Conservation (phyloP, 1,140 invertebrate genomes). For the Lepidurus arcticus region DNA sequence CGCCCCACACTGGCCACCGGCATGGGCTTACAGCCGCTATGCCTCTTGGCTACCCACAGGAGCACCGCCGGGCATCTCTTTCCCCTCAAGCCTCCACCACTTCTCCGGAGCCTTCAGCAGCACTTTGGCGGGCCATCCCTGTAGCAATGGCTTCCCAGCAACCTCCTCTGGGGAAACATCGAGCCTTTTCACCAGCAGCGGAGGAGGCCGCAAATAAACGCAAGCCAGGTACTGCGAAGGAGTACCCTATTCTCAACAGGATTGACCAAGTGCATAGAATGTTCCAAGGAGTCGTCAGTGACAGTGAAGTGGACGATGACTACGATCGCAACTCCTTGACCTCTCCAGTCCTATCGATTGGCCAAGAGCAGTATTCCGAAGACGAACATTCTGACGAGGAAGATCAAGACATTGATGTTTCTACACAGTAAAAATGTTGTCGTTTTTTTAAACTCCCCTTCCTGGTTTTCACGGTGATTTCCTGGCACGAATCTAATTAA, state of each 20-base stretch:
- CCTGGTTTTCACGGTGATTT: background rate
- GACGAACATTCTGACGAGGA: background rate
- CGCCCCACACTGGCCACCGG: background rate
- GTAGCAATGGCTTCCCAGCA: background rate
- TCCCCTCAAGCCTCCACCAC: background rate
- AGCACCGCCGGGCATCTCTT: slow-evolving; percentile 11
- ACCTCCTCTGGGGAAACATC: background rate
- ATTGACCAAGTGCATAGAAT: too few species aligned
- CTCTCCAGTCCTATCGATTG: background rate
- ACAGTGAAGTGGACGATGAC: background rate
- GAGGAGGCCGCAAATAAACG: background rate
- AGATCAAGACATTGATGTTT: background rate
- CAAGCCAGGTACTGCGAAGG: too few species aligned
- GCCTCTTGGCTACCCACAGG: slow-evolving; percentile 3
- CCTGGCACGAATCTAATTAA: background rate
- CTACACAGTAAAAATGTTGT: background rate
- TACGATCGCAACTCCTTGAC: background rate
- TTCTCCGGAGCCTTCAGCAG: slow-evolving; percentile 20
- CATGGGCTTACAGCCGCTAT: slow-evolving; percentile 20
- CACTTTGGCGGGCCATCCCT: background rate
- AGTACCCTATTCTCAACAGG: too few species aligned
- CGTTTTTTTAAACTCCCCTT: background rate
- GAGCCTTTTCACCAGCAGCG: background rate
- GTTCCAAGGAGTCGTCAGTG: too few species aligned
- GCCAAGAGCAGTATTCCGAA: slow-evolving; percentile 12